These are phyloP conservation scores for Aspidapion aeneum DNA, from an alignment of 2,888 invertebrate genomes.

Conservation along the genomic window DNA sequence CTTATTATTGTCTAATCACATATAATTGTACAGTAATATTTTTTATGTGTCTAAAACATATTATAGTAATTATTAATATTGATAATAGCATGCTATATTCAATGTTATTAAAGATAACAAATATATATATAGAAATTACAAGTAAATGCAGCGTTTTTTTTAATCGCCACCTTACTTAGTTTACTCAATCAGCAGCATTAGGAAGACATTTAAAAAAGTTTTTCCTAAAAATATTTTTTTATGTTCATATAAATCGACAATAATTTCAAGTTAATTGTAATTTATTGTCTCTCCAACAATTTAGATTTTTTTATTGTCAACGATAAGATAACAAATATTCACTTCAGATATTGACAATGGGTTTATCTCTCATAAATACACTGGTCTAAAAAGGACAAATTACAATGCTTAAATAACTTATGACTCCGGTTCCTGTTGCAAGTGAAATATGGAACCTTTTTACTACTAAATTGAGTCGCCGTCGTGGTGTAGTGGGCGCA, in stretches of 20 bases:
- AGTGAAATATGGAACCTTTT: too few species aligned
- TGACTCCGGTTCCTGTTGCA: too few species aligned
- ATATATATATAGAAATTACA: not conserved
- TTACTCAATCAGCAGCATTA: not conserved
- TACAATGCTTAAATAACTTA: too few species aligned
- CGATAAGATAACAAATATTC: too few species aligned
- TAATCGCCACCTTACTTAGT: not conserved
- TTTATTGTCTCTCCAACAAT: not conserved
- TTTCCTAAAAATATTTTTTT: not conserved
- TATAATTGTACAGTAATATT: not conserved
- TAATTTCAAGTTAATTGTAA: not conserved
- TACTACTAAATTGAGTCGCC: too few species aligned
- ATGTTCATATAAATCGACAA: not conserved
- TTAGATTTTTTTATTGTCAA: too few species aligned
- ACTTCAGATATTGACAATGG: too few species aligned
- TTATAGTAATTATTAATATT: not conserved
- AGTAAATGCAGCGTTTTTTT: not conserved
- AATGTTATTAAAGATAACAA: not conserved
- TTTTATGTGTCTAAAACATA: not conserved
- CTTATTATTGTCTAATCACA: not conserved
- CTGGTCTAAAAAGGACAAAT: too few species aligned
- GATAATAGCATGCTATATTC: not conserved
- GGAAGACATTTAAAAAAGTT: not conserved
- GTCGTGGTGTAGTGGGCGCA: too few species aligned
- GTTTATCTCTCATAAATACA: too few species aligned